Evolutionary conservation across 1,140 invertebrate species (phyloP), one percentile per base, ranked within the genome.

Genomic region (Monochamus saltuarius): DNA sequence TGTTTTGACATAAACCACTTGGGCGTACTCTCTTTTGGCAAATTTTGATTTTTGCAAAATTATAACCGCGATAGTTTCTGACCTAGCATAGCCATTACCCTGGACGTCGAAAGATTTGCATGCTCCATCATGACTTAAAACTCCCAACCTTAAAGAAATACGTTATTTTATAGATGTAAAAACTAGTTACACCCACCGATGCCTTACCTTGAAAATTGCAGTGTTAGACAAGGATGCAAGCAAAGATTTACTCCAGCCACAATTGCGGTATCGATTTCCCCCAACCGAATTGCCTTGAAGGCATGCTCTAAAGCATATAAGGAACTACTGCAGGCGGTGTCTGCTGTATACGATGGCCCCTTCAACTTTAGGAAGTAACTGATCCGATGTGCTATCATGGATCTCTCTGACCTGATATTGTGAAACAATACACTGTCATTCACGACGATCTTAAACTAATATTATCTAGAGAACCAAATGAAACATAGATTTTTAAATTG

Each of bases 311-410:
- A 68, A 0, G 93, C 94, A 58, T 89, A 85, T 51, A 94, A 80
- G 62, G 91, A 92, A 17, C 93, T 95, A 42, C 91, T 93, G 78
- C 94, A 97, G 7, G 93, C 92, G 9, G 92, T 90, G 71, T 98
- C 95, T 1, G 94, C 80, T 7, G 88, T 79, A 75, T 88, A 90
- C 51, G 91, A 94, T 0, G 92, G 92, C 29, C 88, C 89, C 57
- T 82, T 83, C 0, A 85, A 68, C 50, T 87, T 86, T 8, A 90
- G 69, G 74, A 81, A 85, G 61, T 89, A 89, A 0, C 92, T 95
- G 34, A 97, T 84, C 49, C 94, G 82, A 73, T 96, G 95, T 1
- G 93, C 89, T 75, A 97, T 84, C 92, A 97, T 96, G 8, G 92
- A 90, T 55, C 92, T 51, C 65, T 87, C 88, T 77, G 93, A 95